These are phyloP conservation scores for Lymantria dispar DNA, from an alignment of 2,888 invertebrate species.

Conservation along the genomic window DNA sequence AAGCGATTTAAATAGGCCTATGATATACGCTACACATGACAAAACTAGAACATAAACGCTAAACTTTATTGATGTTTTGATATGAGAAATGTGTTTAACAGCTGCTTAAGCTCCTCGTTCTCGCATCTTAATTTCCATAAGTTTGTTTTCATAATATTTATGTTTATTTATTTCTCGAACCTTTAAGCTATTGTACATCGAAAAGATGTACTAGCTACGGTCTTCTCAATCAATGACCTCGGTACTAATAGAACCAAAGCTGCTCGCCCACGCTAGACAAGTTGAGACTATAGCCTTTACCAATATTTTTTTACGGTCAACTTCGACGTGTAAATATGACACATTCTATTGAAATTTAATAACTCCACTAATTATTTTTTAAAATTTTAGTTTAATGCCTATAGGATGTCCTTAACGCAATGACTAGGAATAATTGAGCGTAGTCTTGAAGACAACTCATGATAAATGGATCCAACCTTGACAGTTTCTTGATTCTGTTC, in stretches of 20 bases:
- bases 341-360: constrained; percentile 35
- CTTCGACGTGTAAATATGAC: constrained; percentile 41
- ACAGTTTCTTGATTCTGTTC: constrained; percentile 72
- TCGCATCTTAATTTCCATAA: constrained; percentile 46
- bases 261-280: constrained; percentile 65
- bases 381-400: constrained; percentile 25
- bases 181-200: constrained; percentile 48
- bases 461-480: constrained; percentile 78
- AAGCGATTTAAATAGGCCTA: constrained; percentile 36
- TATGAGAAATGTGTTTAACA: constrained; percentile 63
- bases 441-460: constrained; percentile 60
- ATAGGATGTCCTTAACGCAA: constrained; percentile 33
- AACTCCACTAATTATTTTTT: constrained; percentile 18
- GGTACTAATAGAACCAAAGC: constrained; percentile 64
- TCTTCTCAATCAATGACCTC: constrained; percentile 74
- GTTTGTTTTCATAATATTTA: constrained; percentile 22
- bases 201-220: constrained; percentile 32
- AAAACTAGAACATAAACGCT: constrained; percentile 69
- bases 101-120: constrained; percentile 47
- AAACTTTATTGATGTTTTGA: constrained; percentile 64
- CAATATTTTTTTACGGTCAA: constrained; percentile 47
- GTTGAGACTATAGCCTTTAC: constrained; percentile 49
- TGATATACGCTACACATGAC: constrained; percentile 63
- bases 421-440: constrained; percentile 25
- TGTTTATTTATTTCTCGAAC: constrained; percentile 21